A percentile compares a stretch with the other conserved stretches of the same genome.
These are phyloP conservation scores for Liposcelis brunnea DNA, from an alignment of 2,888 invertebrate species.

Conservation along the genomic window DNA sequence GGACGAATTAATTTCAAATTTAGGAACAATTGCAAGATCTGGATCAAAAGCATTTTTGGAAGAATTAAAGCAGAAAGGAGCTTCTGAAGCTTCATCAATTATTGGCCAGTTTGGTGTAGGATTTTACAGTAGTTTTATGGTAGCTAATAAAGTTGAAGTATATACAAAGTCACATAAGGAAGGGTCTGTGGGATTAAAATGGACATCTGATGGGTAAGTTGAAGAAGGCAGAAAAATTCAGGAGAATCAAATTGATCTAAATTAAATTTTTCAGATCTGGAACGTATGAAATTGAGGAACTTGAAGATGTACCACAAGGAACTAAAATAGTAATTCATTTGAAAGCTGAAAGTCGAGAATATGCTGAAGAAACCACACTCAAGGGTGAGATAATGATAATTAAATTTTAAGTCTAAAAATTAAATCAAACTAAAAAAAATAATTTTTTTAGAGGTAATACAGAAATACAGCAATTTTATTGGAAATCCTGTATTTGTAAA, in stretches of 20 bases:
- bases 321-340: conserved; percentile 86
- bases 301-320: conserved; percentile 68
- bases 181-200: conserved; percentile 56
- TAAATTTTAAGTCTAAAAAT: no score
- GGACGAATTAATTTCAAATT: conserved; percentile 74
- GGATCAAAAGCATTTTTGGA: conserved; percentile 89
- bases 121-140: conserved; percentile 96
- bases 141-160: conserved; percentile 86
- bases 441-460: conserved; percentile 52
- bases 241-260: not conserved
- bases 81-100: conserved; percentile 52
- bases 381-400: conserved; percentile 36
- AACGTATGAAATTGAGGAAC: conserved; percentile 73
- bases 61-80: conserved; percentile 51
- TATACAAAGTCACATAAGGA: conserved; percentile 54
- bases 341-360: conserved; percentile 76
- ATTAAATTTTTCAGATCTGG: conserved; percentile 43
- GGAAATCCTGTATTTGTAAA: conserved; percentile 85
- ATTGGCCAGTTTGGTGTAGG: conserved; percentile 98
- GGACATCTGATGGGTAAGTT: conserved; percentile 78
- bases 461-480: conserved; percentile 95
- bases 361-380: conserved; percentile 69
- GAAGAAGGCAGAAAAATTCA: not conserved
- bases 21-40: conserved; percentile 91
- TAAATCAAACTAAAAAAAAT: no score